These are phyloP conservation scores for Drosophila mulleri DNA, from an alignment of 2,888 invertebrate species.

Conservation along the genomic window DNA sequence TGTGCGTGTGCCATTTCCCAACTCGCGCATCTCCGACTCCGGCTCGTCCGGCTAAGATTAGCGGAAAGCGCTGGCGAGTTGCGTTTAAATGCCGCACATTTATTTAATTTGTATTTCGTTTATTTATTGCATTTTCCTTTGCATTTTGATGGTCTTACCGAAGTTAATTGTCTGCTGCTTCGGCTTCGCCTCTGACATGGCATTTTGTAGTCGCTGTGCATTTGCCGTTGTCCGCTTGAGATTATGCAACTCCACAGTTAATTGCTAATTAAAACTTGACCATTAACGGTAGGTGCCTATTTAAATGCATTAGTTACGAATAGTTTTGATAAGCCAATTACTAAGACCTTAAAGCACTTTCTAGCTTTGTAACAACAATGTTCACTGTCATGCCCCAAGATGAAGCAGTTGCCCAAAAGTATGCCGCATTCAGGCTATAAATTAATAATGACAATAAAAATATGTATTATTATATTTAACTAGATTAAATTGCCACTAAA, in stretches of 20 bases:
- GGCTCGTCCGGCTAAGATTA: constrained; percentile 56
- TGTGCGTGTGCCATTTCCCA: constrained; percentile 32
- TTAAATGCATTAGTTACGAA: constrained; percentile 27
- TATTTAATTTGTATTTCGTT: constrained; percentile 73
- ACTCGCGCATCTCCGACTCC: background rate
- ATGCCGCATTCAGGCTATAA: background rate
- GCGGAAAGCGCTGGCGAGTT: constrained; percentile 50
- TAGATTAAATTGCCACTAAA: too few relatives aligned
- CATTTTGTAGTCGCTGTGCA: constrained; percentile 25
- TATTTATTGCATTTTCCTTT: constrained; percentile 54
- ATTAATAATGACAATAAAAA: background rate
- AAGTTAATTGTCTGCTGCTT: constrained; percentile 59
- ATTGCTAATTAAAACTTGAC: constrained; percentile 73
- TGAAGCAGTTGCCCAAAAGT: background rate
- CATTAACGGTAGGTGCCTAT: constrained; percentile 49
- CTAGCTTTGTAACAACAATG: too few relatives aligned
- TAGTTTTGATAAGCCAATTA: constrained; percentile 47
- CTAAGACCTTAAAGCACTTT: background rate
- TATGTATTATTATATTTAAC: too few relatives aligned
- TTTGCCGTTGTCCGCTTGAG: constrained; percentile 40
- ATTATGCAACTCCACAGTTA: constrained; percentile 63
- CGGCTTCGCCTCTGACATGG: constrained; percentile 28
- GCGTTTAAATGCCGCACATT: constrained; percentile 77
- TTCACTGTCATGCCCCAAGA: too few relatives aligned
- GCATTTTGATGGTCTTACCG: constrained; percentile 26